Conservation (phyloP, 2,888 invertebrate genomes). For the Caenorhabditis japonica region DNA sequence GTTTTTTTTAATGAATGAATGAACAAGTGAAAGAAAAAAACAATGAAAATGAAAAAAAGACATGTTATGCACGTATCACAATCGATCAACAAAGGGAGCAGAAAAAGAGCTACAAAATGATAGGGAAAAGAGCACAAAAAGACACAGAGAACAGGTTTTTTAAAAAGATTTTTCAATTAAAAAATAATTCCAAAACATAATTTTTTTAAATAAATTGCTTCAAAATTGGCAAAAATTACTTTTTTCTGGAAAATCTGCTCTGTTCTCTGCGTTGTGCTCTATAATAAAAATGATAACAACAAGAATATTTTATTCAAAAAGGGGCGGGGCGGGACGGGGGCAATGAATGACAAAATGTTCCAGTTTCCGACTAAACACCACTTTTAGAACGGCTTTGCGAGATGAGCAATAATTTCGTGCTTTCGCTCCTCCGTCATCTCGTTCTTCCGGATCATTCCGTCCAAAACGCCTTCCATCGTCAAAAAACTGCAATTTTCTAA, state of each 20-base stretch:
- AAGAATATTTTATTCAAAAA: slow-evolving; percentile 6
- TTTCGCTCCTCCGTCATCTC: slow-evolving; percentile 60
- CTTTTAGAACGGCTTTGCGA: slow-evolving; percentile 57
- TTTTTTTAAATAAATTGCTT: too few relatives aligned
- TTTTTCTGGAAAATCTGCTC: background rate
- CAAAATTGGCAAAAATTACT: background rate
- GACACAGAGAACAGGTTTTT: too few relatives aligned
- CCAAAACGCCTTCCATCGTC: slow-evolving; percentile 67
- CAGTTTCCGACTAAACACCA: too few relatives aligned
- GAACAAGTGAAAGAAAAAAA: too few relatives aligned
- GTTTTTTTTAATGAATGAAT: too few relatives aligned
- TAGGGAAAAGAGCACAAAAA: too few relatives aligned
- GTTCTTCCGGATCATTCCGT: slow-evolving; percentile 60
- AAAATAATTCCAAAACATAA: too few relatives aligned
- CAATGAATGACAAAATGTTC: background rate
- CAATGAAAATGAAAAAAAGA: too few relatives aligned
- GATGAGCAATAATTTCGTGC: slow-evolving; percentile 64
- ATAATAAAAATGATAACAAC: slow-evolving; percentile 6
- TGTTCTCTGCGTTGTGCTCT: slow-evolving; percentile 3
- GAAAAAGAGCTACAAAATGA: too few relatives aligned
- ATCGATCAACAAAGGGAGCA: too few relatives aligned
- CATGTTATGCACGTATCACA: too few relatives aligned
- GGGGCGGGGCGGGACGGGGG: background rate
- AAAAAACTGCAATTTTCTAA: slow-evolving; percentile 56
- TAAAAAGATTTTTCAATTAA: too few relatives aligned